Evolutionary conservation across 2,888 invertebrate genomes (phyloP).

Genomic region (Arge pagana): DNA sequence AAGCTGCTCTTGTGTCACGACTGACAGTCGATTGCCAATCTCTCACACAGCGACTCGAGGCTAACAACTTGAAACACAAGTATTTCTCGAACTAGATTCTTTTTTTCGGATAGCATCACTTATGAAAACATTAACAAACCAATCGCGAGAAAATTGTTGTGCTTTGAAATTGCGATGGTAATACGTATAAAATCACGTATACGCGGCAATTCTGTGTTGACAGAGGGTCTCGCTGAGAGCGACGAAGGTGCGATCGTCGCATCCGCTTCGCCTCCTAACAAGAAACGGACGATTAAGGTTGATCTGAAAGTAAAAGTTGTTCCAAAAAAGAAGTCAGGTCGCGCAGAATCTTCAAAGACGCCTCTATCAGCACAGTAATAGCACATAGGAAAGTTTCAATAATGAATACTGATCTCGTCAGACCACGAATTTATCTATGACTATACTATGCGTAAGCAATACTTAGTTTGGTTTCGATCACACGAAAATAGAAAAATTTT

Average conservation of each 20-base stretch:
- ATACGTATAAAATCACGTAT: too few relatives aligned
- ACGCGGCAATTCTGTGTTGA: constrained; percentile 51
- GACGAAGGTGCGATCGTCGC: constrained; percentile 43
- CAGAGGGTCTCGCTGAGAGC: constrained; percentile 49
- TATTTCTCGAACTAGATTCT: constrained; percentile 59
- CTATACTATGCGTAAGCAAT: background rate
- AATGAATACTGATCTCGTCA: background rate
- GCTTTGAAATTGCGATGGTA: too few relatives aligned
- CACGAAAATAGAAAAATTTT: constrained; percentile 1
- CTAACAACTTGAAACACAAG: constrained; percentile 87
- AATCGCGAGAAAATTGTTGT: background rate
- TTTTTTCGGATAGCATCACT: constrained; percentile 25
- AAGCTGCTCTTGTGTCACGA: constrained; percentile 92
- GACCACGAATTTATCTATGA: background rate
- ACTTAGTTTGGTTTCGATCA: background rate
- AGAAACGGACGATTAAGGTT: constrained; percentile 55
- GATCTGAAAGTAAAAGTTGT: constrained; percentile 56
- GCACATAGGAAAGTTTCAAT: constrained; percentile 28
- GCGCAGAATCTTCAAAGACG: constrained; percentile 45
- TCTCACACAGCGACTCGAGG: constrained; percentile 88
- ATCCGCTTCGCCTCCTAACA: constrained; percentile 48
- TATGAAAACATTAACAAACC: background rate
- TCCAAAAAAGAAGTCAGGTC: constrained; percentile 51
- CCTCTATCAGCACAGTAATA: constrained; percentile 53
- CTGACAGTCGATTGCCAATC: constrained; percentile 86